These are phyloP conservation scores for Maccullochella peelii DNA, from an alignment of 2,113 vertebrate species.

Conservation along the genomic window DNA sequence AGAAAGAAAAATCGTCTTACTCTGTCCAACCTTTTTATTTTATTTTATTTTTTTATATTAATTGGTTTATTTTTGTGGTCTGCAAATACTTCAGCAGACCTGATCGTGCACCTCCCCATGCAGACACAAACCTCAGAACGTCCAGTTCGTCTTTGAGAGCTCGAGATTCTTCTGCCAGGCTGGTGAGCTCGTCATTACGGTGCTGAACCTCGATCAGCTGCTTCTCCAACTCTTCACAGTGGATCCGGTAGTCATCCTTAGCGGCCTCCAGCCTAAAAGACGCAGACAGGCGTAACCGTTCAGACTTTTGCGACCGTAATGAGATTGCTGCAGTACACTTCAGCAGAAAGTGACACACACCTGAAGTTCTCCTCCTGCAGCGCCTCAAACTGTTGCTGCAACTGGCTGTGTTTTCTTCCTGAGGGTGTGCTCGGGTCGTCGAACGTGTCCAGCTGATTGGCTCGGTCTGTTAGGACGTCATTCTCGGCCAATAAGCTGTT, in stretches of 20 bases:
- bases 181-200: conserved; percentile 93
- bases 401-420: conserved; percentile 91
- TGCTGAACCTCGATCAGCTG: conserved; percentile 96
- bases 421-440: conserved; percentile 92
- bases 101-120: neutral
- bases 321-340: neutral
- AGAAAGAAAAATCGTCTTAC: neutral
- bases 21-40: too few relatives aligned
- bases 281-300: neutral
- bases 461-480: conserved; percentile 92
- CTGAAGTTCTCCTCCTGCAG: conserved; percentile 98
- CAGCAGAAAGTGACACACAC: conserved; percentile 62
- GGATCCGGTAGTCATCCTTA: conserved; percentile 97
- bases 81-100: neutral
- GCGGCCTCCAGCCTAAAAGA: conserved; percentile 92
- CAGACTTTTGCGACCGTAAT: neutral
- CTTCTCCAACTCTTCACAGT: conserved; percentile 97
- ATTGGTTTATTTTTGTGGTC: neutral
- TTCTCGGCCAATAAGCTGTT: conserved; percentile 95
- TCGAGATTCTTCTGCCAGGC: conserved; percentile 95
- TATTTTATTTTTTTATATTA: neutral
- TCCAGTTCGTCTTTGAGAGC: conserved; percentile 96
- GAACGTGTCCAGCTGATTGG: conserved; percentile 93
- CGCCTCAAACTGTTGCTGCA: conserved; percentile 92
- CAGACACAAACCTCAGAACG: conserved; percentile 87